Base-by-base conservation (phyloP, 1,140 invertebrate genomes). In the Neodiprion pinetum region DNA sequence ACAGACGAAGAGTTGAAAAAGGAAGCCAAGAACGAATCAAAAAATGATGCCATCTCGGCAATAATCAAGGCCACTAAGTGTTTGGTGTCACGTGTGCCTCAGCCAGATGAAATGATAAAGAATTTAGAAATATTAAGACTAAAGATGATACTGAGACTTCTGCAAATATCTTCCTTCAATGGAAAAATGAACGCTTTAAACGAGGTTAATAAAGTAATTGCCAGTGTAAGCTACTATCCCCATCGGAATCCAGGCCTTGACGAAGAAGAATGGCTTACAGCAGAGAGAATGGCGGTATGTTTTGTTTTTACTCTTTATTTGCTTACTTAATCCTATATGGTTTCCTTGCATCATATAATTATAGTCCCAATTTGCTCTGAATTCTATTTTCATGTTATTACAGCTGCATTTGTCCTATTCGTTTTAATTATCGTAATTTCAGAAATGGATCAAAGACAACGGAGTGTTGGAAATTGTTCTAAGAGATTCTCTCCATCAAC, bases 161-260 rank as follows among this genome's bases (percentile, higher is more conserved):
- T 99, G 72, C 96, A 98, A 91, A 98, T 99, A 84, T 99, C 97
- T 14, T 99, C 97, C 61, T 99, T 99, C 84, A 99, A 99, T 90
- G 97, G 98, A 10, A 99, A 99, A 91, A 99, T 99, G 98, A 99
- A 98, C 87, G 97, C 98, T 48, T 90, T 99, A 50, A 99, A 99
- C 89, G 98, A 99, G 92, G 96, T 99, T 53, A 99, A 99, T 89
- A 98, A 99, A 91, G 95, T 99, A 47, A 97, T 99, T 68, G 94
- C 95, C 47, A 95, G 94, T 84, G 96, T 98, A 61, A 94, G 94
- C 69, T 97, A 96, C 84, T 96, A 97, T 88, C 93, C 96, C 10
- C 92, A 92, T 87, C 90, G 92, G 75, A 93, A 94, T 82, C 89
- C 91, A 67, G 89, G 90, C 67, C 84, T 92, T 70, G 91, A 94